Percentiles rank a stretch among this genome's conserved stretches.
Conservation (phyloP, 1,140 invertebrate genomes). For the Stenopsyche tienmushanensis region DNA sequence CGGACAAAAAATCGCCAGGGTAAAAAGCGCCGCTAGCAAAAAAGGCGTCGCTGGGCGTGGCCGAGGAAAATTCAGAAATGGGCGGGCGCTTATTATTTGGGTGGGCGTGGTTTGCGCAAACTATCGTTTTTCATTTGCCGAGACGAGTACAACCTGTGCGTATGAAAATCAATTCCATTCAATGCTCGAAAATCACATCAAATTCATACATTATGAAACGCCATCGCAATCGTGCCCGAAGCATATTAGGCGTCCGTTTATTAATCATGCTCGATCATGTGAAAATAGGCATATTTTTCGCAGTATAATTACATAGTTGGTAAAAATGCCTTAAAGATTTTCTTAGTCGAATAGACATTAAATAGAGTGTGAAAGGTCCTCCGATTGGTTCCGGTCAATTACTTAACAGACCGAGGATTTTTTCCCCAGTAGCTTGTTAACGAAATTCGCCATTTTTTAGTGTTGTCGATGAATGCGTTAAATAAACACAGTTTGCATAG, state of each 20-base stretch:
- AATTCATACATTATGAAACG: background rate
- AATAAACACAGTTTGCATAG: too few species aligned
- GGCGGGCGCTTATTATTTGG: slow-evolving; percentile 15
- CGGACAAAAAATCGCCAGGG: slow-evolving; percentile 3
- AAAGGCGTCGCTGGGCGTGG: slow-evolving; percentile 18
- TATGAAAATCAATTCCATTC: background rate
- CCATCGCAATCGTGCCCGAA: too few species aligned
- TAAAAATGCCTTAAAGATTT: too few species aligned
- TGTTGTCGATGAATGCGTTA: too few species aligned
- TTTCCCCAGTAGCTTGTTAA: too few species aligned
- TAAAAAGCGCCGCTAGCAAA: background rate
- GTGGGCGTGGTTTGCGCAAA: slow-evolving; percentile 13
- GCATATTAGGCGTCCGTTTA: too few species aligned
- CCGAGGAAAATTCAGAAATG: slow-evolving; percentile 25
- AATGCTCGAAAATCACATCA: background rate
- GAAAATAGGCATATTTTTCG: too few species aligned
- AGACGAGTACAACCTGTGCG: background rate
- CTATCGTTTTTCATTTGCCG: slow-evolving; percentile 16
- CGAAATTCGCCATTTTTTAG: too few species aligned
- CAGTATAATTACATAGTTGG: too few species aligned
- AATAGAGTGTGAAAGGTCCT: background rate
- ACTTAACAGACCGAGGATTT: too few species aligned
- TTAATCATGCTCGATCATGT: too few species aligned
- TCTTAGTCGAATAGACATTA: too few species aligned
- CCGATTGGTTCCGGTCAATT: background rate